A percentile compares a stretch with the other conserved stretches of the same genome.
Conservation (phyloP, 2,113 vertebrate genomes). For the Illadopsis cleaveri region DNA sequence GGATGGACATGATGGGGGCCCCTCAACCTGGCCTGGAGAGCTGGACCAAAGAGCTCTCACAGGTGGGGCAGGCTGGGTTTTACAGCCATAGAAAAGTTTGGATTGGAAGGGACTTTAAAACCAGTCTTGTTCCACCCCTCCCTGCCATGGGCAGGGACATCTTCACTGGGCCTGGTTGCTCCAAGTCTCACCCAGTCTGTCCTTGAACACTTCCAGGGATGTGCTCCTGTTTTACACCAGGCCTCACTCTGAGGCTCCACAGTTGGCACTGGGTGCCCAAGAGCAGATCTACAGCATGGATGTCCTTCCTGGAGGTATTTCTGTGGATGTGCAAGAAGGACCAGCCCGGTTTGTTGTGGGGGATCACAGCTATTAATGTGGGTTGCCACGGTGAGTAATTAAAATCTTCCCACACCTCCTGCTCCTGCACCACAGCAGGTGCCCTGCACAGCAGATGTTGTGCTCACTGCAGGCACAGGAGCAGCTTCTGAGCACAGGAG, state of each 20-base stretch:
- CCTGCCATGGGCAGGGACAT: not conserved
- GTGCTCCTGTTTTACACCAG: not conserved
- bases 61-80: not conserved
- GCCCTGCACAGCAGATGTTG: conserved; percentile 41
- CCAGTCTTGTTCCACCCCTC: not conserved
- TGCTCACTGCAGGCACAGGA: not conserved
- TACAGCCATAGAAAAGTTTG: not conserved
- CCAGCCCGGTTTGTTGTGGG: not conserved
- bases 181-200: not conserved
- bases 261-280: rapidly evolving
- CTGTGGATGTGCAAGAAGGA: not conserved
- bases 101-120: not conserved
- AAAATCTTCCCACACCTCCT: conserved; percentile 32
- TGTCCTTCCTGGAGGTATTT: conserved; percentile 21
- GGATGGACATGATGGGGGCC: not conserved
- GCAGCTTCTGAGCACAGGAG: not conserved
- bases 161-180: not conserved
- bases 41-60: not conserved
- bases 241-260: not conserved
- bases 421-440: not conserved
- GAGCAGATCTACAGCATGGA: not conserved
- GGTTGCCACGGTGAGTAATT: conserved; percentile 59
- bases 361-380: not conserved
- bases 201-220: not conserved
- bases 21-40: not conserved